Evolutionary conservation across 2,113 vertebrate genomes (phyloP), one percentile per base, ranked within the genome.

Genomic region (Charadrius vociferus): DNA sequence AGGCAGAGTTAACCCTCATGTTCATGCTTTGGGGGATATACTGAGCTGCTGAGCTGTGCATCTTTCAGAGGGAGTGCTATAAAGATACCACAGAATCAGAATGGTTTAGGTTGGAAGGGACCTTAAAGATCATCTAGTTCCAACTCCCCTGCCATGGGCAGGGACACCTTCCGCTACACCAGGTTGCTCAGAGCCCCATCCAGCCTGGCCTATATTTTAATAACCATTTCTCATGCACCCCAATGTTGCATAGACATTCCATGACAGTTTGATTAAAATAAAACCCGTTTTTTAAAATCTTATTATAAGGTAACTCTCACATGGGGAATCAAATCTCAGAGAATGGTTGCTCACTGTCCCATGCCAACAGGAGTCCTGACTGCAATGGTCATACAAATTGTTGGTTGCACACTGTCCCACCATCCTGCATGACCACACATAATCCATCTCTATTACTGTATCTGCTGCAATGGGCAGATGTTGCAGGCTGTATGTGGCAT

Each of bases 381-480:
- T 55, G 65, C 61, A 79, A 20, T 9, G 34, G 14, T 30, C 22
- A 8, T 26, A 6, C 11, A 15, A 24, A 24, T 37, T 26, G 29
- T 50, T 2, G 1, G 68, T 52, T 90, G 52, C 61, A 79, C 50
- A 47, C 23, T 0, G 0, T 86, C 71, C 43, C 1, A 0, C n/a
- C 3, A 3, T 49, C 47, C 47, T 39, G 52, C 4, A 3, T 50
- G 78, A 15, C 61, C 39, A 15, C 0, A 0, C 9, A 6, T 36
- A 17, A 47, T 56, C 47, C 27, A 14, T n/a, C 37, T 53, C 41
- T 68, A 29, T 37, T 52, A 22, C 49, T 0, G 0, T 21, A 30
- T 34, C 45, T 36, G 32, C 72, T 68, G 53, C 71, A 14, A 10
- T 22, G 53, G 39, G 36, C 43, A 56, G 53, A 9, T 50, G 52